Conservation (phyloP, 2,797 vertebrate genomes). For the Gouania willdenowi region DNA sequence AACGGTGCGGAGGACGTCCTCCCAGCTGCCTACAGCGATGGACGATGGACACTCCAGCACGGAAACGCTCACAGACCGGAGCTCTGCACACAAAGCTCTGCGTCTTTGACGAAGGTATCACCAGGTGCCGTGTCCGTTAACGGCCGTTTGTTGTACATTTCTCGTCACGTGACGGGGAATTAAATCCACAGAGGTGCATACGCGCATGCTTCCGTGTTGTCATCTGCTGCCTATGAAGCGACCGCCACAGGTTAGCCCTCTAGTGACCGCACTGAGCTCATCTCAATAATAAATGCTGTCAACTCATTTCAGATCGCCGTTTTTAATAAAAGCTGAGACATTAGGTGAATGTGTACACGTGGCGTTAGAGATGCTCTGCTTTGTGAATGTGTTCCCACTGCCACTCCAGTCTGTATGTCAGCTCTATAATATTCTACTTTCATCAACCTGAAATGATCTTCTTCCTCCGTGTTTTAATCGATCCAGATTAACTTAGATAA, state of each 20-base stretch:
- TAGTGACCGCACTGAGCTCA: no score
- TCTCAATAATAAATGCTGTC: no score
- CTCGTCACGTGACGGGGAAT: no score
- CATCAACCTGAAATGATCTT: constrained; percentile 16
- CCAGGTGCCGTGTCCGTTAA: no score
- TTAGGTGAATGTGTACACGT: no score
- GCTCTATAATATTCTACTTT: constrained; percentile 30
- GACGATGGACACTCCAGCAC: constrained; percentile 3
- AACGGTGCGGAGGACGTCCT: neutral
- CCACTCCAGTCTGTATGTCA: constrained; percentile 1
- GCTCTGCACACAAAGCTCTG: constrained; percentile 30
- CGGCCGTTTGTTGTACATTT: constrained; percentile 1
- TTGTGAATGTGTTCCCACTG: constrained; percentile 11
- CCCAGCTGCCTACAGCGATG: neutral
- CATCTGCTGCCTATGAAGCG: no score
- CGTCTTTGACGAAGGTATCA: no score
- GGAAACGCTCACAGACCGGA: neutral
- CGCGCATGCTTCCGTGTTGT: constrained; percentile 1
- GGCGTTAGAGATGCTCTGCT: neutral
- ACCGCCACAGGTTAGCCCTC: no score
- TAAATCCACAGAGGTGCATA: no score
- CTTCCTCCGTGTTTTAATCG: constrained; percentile 12
- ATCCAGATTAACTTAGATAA: constrained; percentile 15
- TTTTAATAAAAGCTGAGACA: no score
- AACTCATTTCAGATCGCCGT: no score